Conservation (phyloP, 2,113 vertebrate genomes). For the Glareola pratincola region DNA sequence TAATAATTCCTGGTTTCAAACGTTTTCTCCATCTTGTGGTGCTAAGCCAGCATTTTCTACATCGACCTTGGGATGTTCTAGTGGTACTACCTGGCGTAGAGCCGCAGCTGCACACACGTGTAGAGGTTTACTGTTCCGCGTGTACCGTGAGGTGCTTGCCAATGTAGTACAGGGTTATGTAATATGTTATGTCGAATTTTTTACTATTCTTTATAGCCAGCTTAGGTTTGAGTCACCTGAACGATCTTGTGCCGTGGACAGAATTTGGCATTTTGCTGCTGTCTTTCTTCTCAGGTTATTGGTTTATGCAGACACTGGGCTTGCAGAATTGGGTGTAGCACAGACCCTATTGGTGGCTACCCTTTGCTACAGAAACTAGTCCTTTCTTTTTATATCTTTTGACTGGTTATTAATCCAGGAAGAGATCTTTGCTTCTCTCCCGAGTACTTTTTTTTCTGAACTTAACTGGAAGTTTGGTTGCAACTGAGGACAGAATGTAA, state of each 20-base stretch:
- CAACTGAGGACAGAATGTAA: neutral
- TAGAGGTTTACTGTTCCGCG: neutral
- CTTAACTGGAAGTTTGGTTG: neutral
- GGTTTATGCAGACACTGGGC: neutral
- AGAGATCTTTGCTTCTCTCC: neutral
- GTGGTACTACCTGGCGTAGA: neutral
- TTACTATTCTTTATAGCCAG: neutral
- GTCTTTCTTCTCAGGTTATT: neutral
- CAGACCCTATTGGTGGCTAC: neutral
- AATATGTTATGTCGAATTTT: neutral
- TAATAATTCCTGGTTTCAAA: neutral
- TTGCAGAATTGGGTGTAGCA: neutral
- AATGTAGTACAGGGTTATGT: no score
- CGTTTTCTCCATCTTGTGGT: neutral
- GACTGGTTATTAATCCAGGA: neutral
- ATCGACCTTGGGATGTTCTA: neutral
- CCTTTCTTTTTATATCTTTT: neutral
- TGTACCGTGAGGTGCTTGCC: no score
- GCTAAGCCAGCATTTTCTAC: neutral
- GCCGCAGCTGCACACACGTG: fast-evolving
- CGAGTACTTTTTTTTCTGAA: neutral
- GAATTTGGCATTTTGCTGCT: neutral
- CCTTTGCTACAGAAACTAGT: neutral
- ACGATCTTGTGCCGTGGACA: neutral
- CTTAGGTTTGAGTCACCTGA: neutral